Percentiles rank a stretch among this genome's conserved stretches.
phyloP scores from a whole-genome alignment of 1,140 invertebrate genomes.

The Micrasema longulum region DNA sequence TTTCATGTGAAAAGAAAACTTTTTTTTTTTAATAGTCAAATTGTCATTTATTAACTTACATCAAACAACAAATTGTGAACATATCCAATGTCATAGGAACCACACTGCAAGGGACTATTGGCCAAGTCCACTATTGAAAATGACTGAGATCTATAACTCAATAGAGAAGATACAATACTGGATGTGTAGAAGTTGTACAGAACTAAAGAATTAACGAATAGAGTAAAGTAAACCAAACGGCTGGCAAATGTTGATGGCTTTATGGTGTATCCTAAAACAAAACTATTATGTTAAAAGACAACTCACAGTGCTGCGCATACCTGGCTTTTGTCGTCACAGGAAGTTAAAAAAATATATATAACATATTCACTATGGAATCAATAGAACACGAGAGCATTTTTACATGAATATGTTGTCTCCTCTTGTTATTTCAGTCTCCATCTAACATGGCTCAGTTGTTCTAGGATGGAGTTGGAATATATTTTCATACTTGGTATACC shows the following conservation, averaged over 20 bases:
- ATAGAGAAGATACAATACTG: constrained; percentile 58
- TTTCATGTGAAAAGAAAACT: no score
- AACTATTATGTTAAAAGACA: not conserved
- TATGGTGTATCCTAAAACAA: constrained; percentile 52
- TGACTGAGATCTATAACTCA: constrained; percentile 54
- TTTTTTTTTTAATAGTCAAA: no score
- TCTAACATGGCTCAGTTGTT: no score
- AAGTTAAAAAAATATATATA: no score
- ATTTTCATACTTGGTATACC: no score
- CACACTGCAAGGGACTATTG: constrained; percentile 48
- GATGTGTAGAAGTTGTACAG: constrained; percentile 62
- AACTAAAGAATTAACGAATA: constrained; percentile 57
- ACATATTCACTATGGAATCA: no score
- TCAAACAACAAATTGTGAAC: constrained; percentile 53
- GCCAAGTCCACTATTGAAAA: constrained; percentile 49
- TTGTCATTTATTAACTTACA: constrained; percentile 21
- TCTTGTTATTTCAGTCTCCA: no score
- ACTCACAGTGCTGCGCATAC: no score
- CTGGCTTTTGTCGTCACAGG: no score
- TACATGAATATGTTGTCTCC: no score
- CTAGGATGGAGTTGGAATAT: no score
- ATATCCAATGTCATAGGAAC: constrained; percentile 49
- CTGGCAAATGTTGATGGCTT: constrained; percentile 54
- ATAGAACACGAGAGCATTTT: no score
- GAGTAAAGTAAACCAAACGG: constrained; percentile 56